These are phyloP conservation scores for Belgica antarctica DNA, from an alignment of 2,888 invertebrate species.

Conservation along the genomic window DNA sequence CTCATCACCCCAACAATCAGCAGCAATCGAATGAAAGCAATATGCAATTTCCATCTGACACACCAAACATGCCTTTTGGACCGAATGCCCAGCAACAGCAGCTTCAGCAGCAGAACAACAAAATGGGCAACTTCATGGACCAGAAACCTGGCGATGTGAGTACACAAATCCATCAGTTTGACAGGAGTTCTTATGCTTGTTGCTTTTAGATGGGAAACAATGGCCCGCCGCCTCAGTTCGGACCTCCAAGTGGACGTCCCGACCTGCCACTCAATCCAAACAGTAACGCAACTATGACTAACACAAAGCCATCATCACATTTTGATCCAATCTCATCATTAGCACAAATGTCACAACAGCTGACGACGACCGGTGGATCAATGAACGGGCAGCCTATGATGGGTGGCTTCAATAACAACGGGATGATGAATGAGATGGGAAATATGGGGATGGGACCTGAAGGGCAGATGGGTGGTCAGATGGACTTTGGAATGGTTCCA, in stretches of 20 bases:
- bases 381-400: slow-evolving; percentile 59
- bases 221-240: slow-evolving; percentile 45
- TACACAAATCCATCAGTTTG: slow-evolving; percentile 15
- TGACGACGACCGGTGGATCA: slow-evolving; percentile 70
- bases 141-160: slow-evolving; percentile 53
- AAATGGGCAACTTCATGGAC: slow-evolving; percentile 52
- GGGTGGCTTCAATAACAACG: slow-evolving; percentile 47
- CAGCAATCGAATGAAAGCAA: slow-evolving; percentile 51
- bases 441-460: slow-evolving; percentile 53
- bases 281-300: slow-evolving; percentile 58
- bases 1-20: slow-evolving; percentile 45
- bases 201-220: slow-evolving; percentile 26
- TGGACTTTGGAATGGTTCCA: slow-evolving; percentile 51
- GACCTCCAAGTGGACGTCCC: slow-evolving; percentile 54
- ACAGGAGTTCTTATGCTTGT: background rate
- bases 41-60: slow-evolving; percentile 54
- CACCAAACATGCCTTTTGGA: slow-evolving; percentile 44
- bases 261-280: slow-evolving; percentile 68
- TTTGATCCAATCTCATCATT: slow-evolving; percentile 93
- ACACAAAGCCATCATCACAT: slow-evolving; percentile 64
- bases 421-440: slow-evolving; percentile 48
- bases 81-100: slow-evolving; percentile 52
- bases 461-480: slow-evolving; percentile 57
- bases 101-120: slow-evolving; percentile 12
- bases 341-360: slow-evolving; percentile 91